A percentile compares a stretch with the other conserved stretches of the same genome.
phyloP scores from a whole-genome alignment of 2,888 invertebrate species.

The Odontocolon sp. region DNA sequence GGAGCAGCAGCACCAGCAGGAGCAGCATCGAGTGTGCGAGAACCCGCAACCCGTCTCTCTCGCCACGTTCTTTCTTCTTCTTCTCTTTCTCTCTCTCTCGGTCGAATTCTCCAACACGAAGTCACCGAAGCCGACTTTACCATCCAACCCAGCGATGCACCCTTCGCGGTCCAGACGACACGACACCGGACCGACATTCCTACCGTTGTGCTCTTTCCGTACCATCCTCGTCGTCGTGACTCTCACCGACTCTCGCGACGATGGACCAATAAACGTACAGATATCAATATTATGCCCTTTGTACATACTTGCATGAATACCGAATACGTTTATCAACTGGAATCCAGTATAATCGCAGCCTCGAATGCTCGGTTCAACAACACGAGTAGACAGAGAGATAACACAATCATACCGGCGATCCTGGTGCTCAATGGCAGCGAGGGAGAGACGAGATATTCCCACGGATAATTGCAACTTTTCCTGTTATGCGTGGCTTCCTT shows the following conservation, averaged over 20 bases:
- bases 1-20: slow-evolving; percentile 69
- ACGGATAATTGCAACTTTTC: slow-evolving; percentile 63
- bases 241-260: too few relatives aligned
- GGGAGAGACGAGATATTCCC: slow-evolving; percentile 56
- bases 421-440: slow-evolving; percentile 8
- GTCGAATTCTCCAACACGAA: slow-evolving; percentile 39
- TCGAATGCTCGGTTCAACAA: too few relatives aligned
- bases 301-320: too few relatives aligned
- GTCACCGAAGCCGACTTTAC: not conserved
- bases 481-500: slow-evolving; percentile 60
- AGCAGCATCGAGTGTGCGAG: slow-evolving; percentile 61
- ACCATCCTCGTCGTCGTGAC: too few relatives aligned
- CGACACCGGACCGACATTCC: too few relatives aligned
- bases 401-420: not conserved
- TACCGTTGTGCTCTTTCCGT: not conserved
- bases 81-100: slow-evolving; percentile 49
- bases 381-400: slow-evolving; percentile 6
- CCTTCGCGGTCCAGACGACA: slow-evolving; percentile 2
- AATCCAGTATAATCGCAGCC: too few relatives aligned
- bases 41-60: too few relatives aligned
- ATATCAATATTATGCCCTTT: too few relatives aligned
- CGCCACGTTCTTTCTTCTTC: slow-evolving; percentile 57
- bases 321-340: too few relatives aligned
- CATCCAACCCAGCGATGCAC: slow-evolving; percentile 4
- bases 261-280: too few relatives aligned